Conservation (phyloP, 2,113 vertebrate genomes). For the Nicator chloris region DNA sequence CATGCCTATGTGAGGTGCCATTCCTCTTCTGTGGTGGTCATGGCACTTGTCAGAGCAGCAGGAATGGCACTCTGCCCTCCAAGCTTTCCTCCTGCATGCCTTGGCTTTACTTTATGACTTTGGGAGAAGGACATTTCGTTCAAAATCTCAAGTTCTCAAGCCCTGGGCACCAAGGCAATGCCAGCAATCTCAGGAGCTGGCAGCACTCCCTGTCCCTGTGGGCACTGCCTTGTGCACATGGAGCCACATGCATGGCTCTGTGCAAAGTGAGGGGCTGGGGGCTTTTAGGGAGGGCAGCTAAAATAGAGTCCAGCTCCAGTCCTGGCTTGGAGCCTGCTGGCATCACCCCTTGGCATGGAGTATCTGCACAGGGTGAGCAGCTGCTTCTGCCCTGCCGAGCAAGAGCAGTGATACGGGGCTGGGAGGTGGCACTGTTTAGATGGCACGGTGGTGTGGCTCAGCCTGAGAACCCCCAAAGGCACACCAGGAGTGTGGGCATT, state of each 20-base stretch:
- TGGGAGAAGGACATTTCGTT: not conserved
- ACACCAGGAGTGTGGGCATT: not conserved
- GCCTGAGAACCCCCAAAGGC: not conserved
- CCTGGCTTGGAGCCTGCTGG: not conserved
- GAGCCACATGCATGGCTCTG: fast-evolving
- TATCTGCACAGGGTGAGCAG: not conserved
- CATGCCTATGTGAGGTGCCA: not conserved
- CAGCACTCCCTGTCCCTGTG: not conserved
- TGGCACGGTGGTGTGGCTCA: not conserved
- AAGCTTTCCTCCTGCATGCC: fast-evolving
- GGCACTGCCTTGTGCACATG: not conserved
- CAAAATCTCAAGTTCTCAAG: not conserved
- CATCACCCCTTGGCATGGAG: not conserved
- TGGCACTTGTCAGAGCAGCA: not conserved
- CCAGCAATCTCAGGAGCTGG: not conserved
- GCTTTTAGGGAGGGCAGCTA: not conserved
- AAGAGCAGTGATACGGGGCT: not conserved
- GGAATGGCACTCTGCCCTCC: not conserved
- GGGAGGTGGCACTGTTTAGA: not conserved
- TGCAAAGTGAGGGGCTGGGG: not conserved
- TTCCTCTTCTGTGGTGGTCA: fast-evolving
- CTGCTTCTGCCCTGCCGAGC: not conserved
- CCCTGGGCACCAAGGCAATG: not conserved
- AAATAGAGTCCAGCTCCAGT: not conserved
- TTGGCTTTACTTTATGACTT: not conserved